Evolutionary conservation across 2,113 vertebrate genomes (phyloP).

Genomic region (Chionomys nivalis): DNA sequence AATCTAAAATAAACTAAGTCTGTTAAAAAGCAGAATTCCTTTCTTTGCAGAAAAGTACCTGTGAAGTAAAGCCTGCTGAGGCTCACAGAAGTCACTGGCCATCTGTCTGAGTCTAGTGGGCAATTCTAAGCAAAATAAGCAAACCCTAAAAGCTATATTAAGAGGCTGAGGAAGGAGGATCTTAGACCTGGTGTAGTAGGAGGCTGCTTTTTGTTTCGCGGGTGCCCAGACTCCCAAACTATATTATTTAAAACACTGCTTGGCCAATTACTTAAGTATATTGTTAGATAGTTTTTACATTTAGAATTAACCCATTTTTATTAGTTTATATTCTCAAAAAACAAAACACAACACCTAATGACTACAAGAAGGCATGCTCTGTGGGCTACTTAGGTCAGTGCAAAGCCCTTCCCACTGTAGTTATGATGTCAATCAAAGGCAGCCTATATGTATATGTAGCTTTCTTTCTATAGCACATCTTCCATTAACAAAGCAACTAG

Average conservation of each 20-base stretch:
- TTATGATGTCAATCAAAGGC: background rate
- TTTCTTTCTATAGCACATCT: background rate
- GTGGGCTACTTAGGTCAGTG: background rate
- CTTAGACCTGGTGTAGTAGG: background rate
- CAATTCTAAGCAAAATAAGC: slow-evolving; percentile 19
- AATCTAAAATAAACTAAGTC: background rate
- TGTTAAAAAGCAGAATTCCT: background rate
- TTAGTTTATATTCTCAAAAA: background rate
- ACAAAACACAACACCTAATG: background rate
- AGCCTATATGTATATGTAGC: background rate
- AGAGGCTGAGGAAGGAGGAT: background rate
- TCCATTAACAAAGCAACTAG: background rate
- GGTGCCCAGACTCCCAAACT: no score
- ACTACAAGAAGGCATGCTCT: background rate
- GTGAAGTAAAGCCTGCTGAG: slow-evolving; percentile 22
- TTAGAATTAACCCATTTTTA: no score
- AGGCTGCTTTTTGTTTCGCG: no score
- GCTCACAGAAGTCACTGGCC: background rate
- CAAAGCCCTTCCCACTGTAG: background rate
- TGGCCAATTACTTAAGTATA: no score
- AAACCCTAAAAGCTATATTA: background rate
- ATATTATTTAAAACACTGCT: no score
- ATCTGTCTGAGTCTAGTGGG: background rate
- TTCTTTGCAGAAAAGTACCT: background rate
- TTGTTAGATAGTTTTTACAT: no score